phyloP scores from a whole-genome alignment of 2,797 vertebrate species.

The Dallia pectoralis region DNA sequence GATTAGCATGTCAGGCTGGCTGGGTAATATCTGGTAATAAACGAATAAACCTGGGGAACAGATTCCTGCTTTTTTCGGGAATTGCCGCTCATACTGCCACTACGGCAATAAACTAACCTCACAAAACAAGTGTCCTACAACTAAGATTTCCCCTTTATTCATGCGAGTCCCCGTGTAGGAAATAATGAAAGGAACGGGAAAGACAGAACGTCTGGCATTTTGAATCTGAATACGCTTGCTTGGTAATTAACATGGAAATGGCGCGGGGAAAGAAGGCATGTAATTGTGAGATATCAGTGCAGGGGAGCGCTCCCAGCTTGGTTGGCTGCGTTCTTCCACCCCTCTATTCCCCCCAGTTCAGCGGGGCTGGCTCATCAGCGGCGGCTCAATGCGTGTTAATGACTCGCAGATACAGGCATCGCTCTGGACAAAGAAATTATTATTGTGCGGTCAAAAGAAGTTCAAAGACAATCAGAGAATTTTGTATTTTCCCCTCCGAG shows the following conservation, averaged over 20 bases:
- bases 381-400: conserved; percentile 93
- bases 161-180: conserved; percentile 43
- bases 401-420: conserved; percentile 91
- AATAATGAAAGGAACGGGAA: conserved; percentile 58
- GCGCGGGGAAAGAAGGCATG: conserved; percentile 91
- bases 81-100: conserved; percentile 3
- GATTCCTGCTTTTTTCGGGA: not conserved
- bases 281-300: conserved; percentile 95
- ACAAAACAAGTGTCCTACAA: conserved; percentile 52
- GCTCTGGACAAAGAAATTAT: conserved; percentile 95
- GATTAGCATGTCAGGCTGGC: conserved; percentile 64
- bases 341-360: conserved; percentile 66
- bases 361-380: conserved; percentile 85
- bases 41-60: conserved; percentile 32
- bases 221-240: conserved; percentile 91
- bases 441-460: conserved; percentile 95
- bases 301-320: conserved; percentile 83
- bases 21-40: conserved; percentile 56
- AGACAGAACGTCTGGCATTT: conserved; percentile 80
- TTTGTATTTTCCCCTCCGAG: conserved; percentile 86
- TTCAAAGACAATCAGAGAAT: conserved; percentile 96
- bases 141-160: conserved; percentile 46
- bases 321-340: conserved; percentile 43
- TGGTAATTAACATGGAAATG: conserved; percentile 97
- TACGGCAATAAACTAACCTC: conserved; percentile 13